Percentiles rank a stretch among this genome's conserved stretches.
These are phyloP conservation scores for Melozone crissalis DNA, from an alignment of 2,113 vertebrate genomes.

Conservation along the genomic window DNA sequence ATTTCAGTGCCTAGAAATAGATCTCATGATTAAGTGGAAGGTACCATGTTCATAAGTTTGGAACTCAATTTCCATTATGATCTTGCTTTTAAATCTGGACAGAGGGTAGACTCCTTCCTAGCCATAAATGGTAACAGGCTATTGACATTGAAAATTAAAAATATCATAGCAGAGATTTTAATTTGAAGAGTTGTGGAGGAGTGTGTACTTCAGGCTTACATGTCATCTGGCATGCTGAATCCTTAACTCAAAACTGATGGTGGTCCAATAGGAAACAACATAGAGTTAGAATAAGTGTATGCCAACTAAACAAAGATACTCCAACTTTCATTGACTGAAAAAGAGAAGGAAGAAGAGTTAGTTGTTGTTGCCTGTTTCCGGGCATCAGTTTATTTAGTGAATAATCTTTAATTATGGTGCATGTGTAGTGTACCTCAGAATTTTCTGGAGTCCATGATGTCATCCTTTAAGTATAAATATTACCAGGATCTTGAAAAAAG, in stretches of 20 bases:
- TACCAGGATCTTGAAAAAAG: not conserved
- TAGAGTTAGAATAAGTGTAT: not conserved
- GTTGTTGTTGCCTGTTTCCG: not conserved
- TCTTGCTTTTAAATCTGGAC: not conserved
- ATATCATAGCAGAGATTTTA: not conserved
- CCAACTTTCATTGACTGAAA: not conserved
- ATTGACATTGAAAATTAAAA: not conserved
- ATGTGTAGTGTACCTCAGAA: not conserved
- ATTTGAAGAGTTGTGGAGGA: not conserved
- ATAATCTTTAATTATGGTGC: not conserved
- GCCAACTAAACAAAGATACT: not conserved
- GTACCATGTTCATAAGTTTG: not conserved
- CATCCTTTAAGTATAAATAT: fast-evolving
- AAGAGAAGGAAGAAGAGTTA: not conserved
- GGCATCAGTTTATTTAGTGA: not conserved
- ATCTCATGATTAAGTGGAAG: not conserved
- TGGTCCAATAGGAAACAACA: not conserved
- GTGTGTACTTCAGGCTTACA: not conserved
- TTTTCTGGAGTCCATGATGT: not conserved
- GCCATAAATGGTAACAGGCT: not conserved
- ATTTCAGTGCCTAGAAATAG: not conserved
- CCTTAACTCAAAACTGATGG: not conserved
- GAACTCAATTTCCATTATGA: not conserved
- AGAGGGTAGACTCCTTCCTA: not conserved
- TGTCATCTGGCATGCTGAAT: not conserved